Evolutionary conservation across 2,797 vertebrate genomes (phyloP), one percentile per base, ranked within the genome.

Genomic region (Spondyliosoma cantharus): DNA sequence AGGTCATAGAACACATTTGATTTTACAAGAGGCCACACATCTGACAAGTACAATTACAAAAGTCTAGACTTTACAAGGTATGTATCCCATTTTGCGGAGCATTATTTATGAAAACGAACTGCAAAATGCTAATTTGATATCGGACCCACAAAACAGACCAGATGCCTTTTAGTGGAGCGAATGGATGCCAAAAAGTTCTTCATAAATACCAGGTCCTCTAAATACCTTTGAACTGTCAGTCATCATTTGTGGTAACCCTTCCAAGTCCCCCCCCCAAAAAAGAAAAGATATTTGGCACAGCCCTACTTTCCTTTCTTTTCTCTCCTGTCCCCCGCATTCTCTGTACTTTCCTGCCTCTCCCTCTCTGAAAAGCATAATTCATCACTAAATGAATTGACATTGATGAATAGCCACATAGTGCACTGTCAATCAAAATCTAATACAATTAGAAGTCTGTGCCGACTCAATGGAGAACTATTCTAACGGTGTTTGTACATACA

Each of bases 341-440:
- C 72, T 37, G 20, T 71, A 59, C 64, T 71, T 71, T 68, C 71
- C 76, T 79, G 76, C 62, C 54, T 60, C 74, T 76, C 67, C 49
- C 71, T 80, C 76, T 74, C 83, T 84, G 74, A 84, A 88, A 87
- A 89, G 81, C 83, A 88, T 89, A 71, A 88, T 91, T 89, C 72
- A 91, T 86, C 78, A 76, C 82, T 81, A 85, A 91, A 86, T 83
- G 9, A 87, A 80, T 56, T 91, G 87, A 85, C 90, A 89, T 84
- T 90, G 90, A 92, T 87, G 71, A 90, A 93, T 91, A 79, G 81
- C 85, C 72, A 64, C 81, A 85, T 57, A 66, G 80, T 48, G 42
- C 27, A 46, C 81, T 84, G 90, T 91, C 91, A 88, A 83, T 92
- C 88, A 89, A 87, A 88, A 78, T 75, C n/a, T 82, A 89, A 91